Evolutionary conservation across 2,888 invertebrate genomes (phyloP).

Genomic region (Patella depressa): DNA sequence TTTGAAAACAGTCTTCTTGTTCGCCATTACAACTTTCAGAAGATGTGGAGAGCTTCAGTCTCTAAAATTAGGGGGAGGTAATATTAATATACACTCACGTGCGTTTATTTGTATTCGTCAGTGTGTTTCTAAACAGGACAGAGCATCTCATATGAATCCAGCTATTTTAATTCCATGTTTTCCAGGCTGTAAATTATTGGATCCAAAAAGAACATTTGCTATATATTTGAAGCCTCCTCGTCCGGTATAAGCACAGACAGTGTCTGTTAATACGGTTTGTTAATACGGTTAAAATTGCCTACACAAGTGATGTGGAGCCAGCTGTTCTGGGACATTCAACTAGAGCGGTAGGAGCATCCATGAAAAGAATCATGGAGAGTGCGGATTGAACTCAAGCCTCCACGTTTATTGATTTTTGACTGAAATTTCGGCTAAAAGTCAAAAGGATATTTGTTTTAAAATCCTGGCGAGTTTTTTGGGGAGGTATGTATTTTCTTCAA

Average conservation of each 20-base stretch:
- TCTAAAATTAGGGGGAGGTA: neutral
- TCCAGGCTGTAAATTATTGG: neutral
- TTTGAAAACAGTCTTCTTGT: neutral
- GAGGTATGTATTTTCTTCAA: too few relatives aligned
- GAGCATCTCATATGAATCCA: neutral
- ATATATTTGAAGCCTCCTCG: neutral
- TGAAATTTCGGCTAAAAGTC: neutral
- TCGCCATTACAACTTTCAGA: neutral
- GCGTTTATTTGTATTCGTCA: neutral
- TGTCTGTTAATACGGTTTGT: conserved; percentile 1
- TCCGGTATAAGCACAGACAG: neutral
- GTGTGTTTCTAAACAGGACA: neutral
- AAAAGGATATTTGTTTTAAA: too few relatives aligned
- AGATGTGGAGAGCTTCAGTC: neutral
- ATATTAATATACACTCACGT: neutral
- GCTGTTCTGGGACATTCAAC: conserved; percentile 21
- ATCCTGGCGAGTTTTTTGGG: too few relatives aligned
- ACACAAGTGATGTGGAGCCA: neutral
- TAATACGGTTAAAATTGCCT: conserved; percentile 10
- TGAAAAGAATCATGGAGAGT: neutral
- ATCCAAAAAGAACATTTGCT: conserved; percentile 3
- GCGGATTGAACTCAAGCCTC: neutral
- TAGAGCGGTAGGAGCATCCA: conserved; percentile 20
- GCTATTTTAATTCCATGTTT: neutral
- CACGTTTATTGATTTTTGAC: neutral